Evolutionary conservation across 2,888 invertebrate genomes (phyloP), one percentile per base, ranked within the genome.

Genomic region (Calameuta idolon): DNA sequence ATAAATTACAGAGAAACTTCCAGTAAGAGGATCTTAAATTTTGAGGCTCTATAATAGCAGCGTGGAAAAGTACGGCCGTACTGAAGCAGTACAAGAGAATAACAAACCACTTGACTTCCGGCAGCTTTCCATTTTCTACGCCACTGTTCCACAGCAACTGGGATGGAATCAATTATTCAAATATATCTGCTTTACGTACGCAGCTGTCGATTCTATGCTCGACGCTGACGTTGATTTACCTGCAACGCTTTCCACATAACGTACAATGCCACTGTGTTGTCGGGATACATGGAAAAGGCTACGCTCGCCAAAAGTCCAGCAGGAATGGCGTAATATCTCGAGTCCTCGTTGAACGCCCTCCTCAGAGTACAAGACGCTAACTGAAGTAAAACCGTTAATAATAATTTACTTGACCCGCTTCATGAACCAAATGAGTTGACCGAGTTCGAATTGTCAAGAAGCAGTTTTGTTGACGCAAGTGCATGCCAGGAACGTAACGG

Each of bases 181-280:
- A 55, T 23, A 12, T 3, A 2, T 55, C 23, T 23, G 9, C 55
- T 55, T 55, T 55, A 23, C 55, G 23, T 55, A 55, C 55, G 9
- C 5, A 55, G 9, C 15, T 23, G 9, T 9, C 23, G 23, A 23
- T 55, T 55, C 55, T 9, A 9, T 23, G 23, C 55, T 55, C 55
- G 23, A 23, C 9, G 55, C 23, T 55, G 55, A 55, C 23, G 55
- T 23, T 55, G 1, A 55, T 85, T 87, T 90, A 96, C 96, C 93
- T 97, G 97, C 69, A 96, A 92, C 74, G 95, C 94, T 92, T 97
- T 97, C 95, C 97, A 96, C 92, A 96, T 93, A 11, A 96, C 94
- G 90, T 97, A 97, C 37, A 97, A 92, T n/a, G 97, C 95, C 76
- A 97, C 93, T 0, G 96, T 95, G 71, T 95, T 94, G 87, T 95